Conservation (phyloP, 2,888 invertebrate species). For the Drosophila demipolita region DNA sequence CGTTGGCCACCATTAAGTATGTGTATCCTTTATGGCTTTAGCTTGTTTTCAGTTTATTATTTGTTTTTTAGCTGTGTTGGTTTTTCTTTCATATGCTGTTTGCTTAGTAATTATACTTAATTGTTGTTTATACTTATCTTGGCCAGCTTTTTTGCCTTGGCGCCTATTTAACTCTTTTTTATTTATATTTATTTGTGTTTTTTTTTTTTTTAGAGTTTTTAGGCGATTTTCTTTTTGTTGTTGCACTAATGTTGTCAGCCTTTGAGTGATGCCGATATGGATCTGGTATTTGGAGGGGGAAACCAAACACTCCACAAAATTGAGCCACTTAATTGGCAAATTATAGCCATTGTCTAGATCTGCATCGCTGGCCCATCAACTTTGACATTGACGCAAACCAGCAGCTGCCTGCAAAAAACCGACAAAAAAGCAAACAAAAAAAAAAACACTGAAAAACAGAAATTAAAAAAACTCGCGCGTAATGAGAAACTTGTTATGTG, state of each 20-base stretch:
- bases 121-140: constrained; percentile 38
- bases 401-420: constrained; percentile 59
- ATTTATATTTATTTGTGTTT: not conserved
- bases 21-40: constrained; percentile 71
- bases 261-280: constrained; percentile 55
- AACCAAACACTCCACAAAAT: constrained; percentile 16
- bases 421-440: constrained; percentile 2
- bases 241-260: constrained; percentile 64
- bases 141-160: constrained; percentile 35
- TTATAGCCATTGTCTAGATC: constrained; percentile 78
- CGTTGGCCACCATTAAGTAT: constrained; percentile 51
- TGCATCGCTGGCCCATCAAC: constrained; percentile 63
- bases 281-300: constrained; percentile 37
- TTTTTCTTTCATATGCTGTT: constrained; percentile 21
- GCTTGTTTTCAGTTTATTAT: constrained; percentile 50
- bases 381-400: constrained; percentile 73
- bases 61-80: constrained; percentile 19
- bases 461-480: constrained; percentile 35
- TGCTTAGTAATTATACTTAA: constrained; percentile 68
- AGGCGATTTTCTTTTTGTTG: constrained; percentile 11
- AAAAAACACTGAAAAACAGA: constrained; percentile 16
- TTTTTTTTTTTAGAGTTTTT: constrained; percentile 16
- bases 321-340: constrained; percentile 74
- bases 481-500: constrained; percentile 78
- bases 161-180: constrained; percentile 32